A percentile compares a stretch with the other conserved stretches of the same genome.
Conservation (phyloP, 2,113 vertebrate species). For the Rallus limicola region DNA sequence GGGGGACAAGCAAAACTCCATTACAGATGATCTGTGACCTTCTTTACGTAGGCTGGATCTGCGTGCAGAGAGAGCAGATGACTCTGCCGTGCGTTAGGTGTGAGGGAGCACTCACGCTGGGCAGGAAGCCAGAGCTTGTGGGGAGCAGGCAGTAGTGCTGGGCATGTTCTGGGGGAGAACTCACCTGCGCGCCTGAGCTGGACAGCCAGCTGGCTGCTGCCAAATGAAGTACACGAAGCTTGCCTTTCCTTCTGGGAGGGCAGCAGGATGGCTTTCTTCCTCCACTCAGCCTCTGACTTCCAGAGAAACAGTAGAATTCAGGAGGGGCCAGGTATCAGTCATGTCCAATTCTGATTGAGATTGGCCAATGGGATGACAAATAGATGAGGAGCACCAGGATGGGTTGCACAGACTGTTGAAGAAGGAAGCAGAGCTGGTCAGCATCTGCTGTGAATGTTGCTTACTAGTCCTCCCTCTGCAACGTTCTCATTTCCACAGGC, state of each 20-base stretch:
- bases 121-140: background rate
- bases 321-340: background rate
- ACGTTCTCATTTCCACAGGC: background rate
- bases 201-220: background rate
- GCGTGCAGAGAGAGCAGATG: background rate
- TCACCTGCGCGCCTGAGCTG: background rate
- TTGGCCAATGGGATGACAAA: accelerated
- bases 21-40: background rate
- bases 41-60: background rate
- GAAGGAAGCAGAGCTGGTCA: background rate
- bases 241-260: background rate
- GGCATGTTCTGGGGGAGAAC: background rate
- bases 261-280: background rate
- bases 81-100: background rate
- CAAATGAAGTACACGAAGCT: background rate
- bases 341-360: background rate
- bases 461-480: background rate
- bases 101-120: background rate
- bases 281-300: background rate
- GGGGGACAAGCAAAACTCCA: background rate
- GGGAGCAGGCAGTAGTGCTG: background rate
- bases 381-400: background rate
- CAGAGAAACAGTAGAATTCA: background rate
- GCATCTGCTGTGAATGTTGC: background rate
- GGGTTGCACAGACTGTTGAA: background rate